Conservation (phyloP, 1,140 invertebrate genomes). For the Brachionus calyciflorus region DNA sequence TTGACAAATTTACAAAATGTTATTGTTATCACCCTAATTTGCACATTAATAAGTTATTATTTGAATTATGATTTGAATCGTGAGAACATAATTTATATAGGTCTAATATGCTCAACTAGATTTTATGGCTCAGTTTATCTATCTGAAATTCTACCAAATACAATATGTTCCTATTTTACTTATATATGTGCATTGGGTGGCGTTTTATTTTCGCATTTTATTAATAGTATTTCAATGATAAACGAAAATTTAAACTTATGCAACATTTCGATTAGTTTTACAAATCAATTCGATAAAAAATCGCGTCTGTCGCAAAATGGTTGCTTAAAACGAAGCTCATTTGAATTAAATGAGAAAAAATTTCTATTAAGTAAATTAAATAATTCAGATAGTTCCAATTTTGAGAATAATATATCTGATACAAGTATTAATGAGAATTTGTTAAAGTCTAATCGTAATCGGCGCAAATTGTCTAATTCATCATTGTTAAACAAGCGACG, state of each 20-base stretch:
- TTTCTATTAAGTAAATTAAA: not conserved
- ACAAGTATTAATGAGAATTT: conserved; percentile 22
- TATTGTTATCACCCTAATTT: not conserved
- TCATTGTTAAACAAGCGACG: not conserved
- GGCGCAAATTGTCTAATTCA: not conserved
- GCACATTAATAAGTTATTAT: conserved; percentile 9
- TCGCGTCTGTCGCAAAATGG: not conserved
- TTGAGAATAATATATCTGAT: conserved; percentile 25
- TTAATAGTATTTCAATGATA: not conserved
- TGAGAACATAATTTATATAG: not conserved
- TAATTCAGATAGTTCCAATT: conserved; percentile 17
- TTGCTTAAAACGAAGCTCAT: not conserved
- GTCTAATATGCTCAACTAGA: not conserved
- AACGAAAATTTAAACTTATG: conserved; percentile 31
- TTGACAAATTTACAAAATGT: not conserved
- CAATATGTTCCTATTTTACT: conserved; percentile 24
- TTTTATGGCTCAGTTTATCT: conserved; percentile 5
- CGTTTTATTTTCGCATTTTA: conserved; percentile 16
- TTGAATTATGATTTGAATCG: not conserved
- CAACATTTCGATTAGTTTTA: conserved; percentile 29
- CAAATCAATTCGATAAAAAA: not conserved
- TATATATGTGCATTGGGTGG: conserved; percentile 18
- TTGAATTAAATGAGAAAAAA: not conserved
- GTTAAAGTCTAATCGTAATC: conserved; percentile 1
- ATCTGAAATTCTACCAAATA: not conserved